Base-by-base conservation (phyloP, 1,140 invertebrate species). In the Hydropsyche tenuis region DNA sequence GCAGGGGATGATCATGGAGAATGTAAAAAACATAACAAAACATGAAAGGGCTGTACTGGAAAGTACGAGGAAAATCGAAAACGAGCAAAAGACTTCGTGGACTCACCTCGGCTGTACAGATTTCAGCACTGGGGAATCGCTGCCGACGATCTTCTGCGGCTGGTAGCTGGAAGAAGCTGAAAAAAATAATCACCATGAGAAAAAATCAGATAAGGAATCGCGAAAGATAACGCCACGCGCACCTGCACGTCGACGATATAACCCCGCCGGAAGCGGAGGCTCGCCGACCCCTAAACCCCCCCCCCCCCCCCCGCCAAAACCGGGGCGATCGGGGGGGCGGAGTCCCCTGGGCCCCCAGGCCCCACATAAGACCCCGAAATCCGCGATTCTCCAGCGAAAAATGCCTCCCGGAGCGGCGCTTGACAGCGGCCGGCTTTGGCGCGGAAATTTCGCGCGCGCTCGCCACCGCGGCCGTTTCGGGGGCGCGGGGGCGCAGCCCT, bases 371-470 rank as follows among this genome's bases (percentile, higher is more conserved):
- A 37, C 30, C 9, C 9, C 30, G 30, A 37, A 37, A 37, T 3
- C 3, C 9, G 30, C 30, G 30, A 37, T 4, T 37, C 30, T 3
- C 30, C 3, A 37, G 3, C 30, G 30, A 37, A 37, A 37, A 37
- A 37, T 37, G 9, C 30, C 30, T 4, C 30, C 30, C 30, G 30
- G 30, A 37, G 23, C 30, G 63, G 27, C 30, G 42, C 30, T 42
- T 65, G 63, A 65, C 63, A 65, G 63, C 27, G 30, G 3, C 27
- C 30, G 23, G n/a, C 23, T 68, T 68, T 68, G 65, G 65, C 65
- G 65, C 65, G 65, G 42, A 68, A 68, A 48, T 68, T 68, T 65
- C 14, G 65, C 65, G 65, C 65, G 65, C 42, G 65, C 65, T 60
- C 23, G 22, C 23, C 56, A 25, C 5, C 22, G 25, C 22, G 23